Percentiles rank a stretch among this genome's conserved stretches.
phyloP scores from a whole-genome alignment of 1,140 invertebrate genomes.

The Heliconius hermathena region DNA sequence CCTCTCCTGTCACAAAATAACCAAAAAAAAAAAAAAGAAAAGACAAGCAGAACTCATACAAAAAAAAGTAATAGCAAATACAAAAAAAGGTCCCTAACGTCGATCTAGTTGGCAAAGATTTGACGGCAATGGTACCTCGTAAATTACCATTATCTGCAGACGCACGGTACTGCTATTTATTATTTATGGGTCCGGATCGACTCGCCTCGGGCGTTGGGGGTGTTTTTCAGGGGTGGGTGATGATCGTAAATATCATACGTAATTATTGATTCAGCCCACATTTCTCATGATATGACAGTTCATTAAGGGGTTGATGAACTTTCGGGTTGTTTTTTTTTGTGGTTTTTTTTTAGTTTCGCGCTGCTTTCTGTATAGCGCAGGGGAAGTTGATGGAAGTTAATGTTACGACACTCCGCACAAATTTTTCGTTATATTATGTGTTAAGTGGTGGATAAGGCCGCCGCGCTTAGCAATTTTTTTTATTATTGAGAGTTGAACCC shows the following conservation, averaged over 20 bases:
- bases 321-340: constrained; percentile 11
- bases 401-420: no score
- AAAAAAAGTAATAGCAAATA: not conserved
- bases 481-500: no score
- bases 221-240: constrained; percentile 54
- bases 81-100: constrained; percentile 50
- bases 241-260: constrained; percentile 40
- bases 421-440: no score
- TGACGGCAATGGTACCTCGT: constrained; percentile 75
- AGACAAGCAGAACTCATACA: not conserved
- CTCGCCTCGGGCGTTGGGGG: constrained; percentile 59
- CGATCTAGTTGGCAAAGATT: constrained; percentile 71
- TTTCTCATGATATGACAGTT: constrained; percentile 37
- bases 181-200: constrained; percentile 81
- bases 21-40: no score
- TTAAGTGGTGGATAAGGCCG: no score
- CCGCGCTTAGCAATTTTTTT: no score
- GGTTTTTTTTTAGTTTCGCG: not conserved
- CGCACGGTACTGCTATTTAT: constrained; percentile 79
- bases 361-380: no score
- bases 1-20: no score
- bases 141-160: constrained; percentile 82
- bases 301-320: constrained; percentile 42
- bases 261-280: constrained; percentile 45
- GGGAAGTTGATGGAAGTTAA: no score